These are phyloP conservation scores for Hycleus cichorii DNA, from an alignment of 1,140 invertebrate genomes.

Conservation along the genomic window DNA sequence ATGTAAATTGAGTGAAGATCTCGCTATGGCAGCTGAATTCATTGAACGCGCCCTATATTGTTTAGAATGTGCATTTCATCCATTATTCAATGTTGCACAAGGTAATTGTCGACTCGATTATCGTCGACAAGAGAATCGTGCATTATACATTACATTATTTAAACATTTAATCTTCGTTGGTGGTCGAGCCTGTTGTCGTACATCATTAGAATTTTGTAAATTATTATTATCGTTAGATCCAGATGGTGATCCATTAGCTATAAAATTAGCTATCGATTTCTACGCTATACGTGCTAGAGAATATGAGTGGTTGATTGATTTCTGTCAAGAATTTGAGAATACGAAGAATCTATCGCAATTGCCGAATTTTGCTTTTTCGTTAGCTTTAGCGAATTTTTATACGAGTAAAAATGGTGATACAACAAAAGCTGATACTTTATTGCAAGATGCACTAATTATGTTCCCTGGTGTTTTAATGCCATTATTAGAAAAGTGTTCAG, in stretches of 20 bases:
- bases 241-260: conserved; percentile 73
- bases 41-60: conserved; percentile 71
- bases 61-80: conserved; percentile 73
- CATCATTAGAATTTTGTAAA: conserved; percentile 74
- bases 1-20: conserved; percentile 72
- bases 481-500: conserved; percentile 69
- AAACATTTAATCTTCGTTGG: conserved; percentile 78
- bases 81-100: conserved; percentile 67
- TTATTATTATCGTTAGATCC: conserved; percentile 73
- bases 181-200: conserved; percentile 71
- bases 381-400: conserved; percentile 70
- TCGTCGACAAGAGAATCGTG: conserved; percentile 73
- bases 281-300: conserved; percentile 77
- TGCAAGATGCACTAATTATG: conserved; percentile 75
- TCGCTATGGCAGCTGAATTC: conserved; percentile 68
- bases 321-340: conserved; percentile 58
- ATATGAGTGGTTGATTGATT: conserved; percentile 74
- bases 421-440: conserved; percentile 48
- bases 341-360: conserved; percentile 67
- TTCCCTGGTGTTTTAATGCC: conserved; percentile 72
- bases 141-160: conserved; percentile 77
- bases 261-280: conserved; percentile 77
- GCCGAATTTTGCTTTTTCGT: conserved; percentile 83
- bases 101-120: conserved; percentile 76
- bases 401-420: conserved; percentile 33